Percentiles rank a stretch among this genome's conserved stretches.
phyloP scores from a whole-genome alignment of 1,140 invertebrate species.

The Acromyrmex heyeri region DNA sequence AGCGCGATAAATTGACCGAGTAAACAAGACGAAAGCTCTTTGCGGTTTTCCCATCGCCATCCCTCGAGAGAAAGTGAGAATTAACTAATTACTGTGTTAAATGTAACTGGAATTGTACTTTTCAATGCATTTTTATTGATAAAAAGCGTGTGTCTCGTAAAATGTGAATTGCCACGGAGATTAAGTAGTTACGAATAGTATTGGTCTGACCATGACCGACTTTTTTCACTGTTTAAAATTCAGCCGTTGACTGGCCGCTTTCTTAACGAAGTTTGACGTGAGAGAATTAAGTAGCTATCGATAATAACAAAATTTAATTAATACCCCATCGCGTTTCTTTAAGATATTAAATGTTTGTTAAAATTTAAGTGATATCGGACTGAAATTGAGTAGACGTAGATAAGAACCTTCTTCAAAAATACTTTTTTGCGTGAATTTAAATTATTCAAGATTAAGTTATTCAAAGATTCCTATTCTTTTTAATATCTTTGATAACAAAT shows the following conservation, averaged over 20 bases:
- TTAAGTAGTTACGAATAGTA: slow-evolving; percentile 45
- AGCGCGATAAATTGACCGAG: slow-evolving; percentile 59
- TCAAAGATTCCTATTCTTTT: background rate
- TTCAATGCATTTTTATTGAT: background rate
- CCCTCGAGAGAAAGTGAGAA: slow-evolving; percentile 15
- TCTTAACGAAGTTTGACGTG: slow-evolving; percentile 41
- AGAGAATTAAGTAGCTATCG: slow-evolving; percentile 14
- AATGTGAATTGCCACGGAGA: background rate
- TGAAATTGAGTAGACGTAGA: background rate
- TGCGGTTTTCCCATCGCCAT: background rate
- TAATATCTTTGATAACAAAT: background rate
- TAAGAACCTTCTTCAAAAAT: background rate
- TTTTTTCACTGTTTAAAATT: slow-evolving; percentile 48
- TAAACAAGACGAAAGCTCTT: slow-evolving; percentile 32
- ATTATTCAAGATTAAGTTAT: background rate
- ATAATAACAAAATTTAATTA: slow-evolving; percentile 18
- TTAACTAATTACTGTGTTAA: slow-evolving; percentile 63
- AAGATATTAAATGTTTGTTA: background rate
- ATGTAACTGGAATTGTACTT: background rate
- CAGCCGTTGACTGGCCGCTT: background rate
- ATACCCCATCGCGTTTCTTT: background rate
- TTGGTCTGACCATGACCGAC: slow-evolving; percentile 32
- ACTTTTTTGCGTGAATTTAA: slow-evolving; percentile 6
- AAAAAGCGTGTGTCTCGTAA: background rate
- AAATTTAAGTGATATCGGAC: slow-evolving; percentile 6